A percentile compares a stretch with the other conserved stretches of the same genome.
Evolutionary conservation across 2,113 vertebrate species (phyloP).

Genomic region (Sinocyclocheilus rhinocerous): DNA sequence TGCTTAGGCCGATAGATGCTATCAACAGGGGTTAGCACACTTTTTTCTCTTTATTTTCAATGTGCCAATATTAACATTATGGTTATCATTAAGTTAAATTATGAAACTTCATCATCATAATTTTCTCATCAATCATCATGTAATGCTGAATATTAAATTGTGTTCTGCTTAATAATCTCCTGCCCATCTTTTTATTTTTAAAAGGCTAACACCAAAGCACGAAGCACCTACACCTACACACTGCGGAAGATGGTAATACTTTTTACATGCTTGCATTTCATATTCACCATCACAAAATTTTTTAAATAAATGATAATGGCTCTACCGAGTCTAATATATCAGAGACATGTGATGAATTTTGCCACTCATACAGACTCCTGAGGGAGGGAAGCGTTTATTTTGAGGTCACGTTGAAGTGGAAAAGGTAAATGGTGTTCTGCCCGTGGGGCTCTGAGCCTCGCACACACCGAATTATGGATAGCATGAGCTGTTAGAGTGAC

Average conservation of each 20-base stretch:
- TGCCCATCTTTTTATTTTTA: not conserved
- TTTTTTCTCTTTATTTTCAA: too few relatives aligned
- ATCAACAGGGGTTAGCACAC: too few relatives aligned
- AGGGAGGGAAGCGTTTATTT: constrained; percentile 48
- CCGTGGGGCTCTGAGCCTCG: constrained; percentile 39
- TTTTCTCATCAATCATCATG: too few relatives aligned
- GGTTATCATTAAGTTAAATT: too few relatives aligned
- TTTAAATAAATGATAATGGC: not conserved
- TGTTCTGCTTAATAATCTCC: not conserved
- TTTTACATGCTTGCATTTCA: constrained; percentile 3
- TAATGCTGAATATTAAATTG: not conserved
- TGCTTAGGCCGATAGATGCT: not conserved
- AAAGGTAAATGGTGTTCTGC: constrained; percentile 64
- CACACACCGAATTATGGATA: constrained; percentile 64
- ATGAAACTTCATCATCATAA: too few relatives aligned
- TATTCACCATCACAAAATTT: not conserved
- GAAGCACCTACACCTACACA: not conserved
- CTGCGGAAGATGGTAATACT: not conserved
- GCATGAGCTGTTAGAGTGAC: constrained; percentile 56
- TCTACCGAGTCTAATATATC: not conserved
- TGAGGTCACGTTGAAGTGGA: constrained; percentile 58
- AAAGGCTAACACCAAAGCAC: not conserved
- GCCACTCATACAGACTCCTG: constrained; percentile 60
- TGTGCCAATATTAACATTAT: too few relatives aligned
- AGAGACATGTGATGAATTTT: constrained; percentile 36